Evolutionary conservation across 2,797 vertebrate species (phyloP), one percentile per base, ranked within the genome.

Genomic region (Kryptopterus vitreolus): DNA sequence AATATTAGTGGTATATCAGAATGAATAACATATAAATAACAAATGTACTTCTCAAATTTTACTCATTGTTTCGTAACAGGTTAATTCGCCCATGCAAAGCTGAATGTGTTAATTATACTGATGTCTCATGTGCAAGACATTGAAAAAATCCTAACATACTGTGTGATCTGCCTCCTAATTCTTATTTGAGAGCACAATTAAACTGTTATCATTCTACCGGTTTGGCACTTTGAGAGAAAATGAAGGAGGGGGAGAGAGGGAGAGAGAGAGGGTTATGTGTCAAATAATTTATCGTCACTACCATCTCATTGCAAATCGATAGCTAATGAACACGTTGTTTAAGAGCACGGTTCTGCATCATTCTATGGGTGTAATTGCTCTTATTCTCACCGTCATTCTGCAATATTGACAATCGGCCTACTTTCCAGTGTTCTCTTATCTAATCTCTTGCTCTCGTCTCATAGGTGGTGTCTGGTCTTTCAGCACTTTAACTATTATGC

Each of bases 111-210:
- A 12, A 48, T 7, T 18, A 16, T 18, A 3, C 43, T 11, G 26
- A 13, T 24, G 35, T 35, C 12, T 53, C 15, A 7, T 9, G 24
- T 1, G 38, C 38, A 59, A 57, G 58, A 50, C 35, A 76, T n/a
- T 69, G 8, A 63, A 50, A 80, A 79, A 82, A 87, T 76, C n/a
- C 78, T 73, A 75, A 26, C 55, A 58, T 62, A 52, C 16, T 76
- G 12, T 72, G 70, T 15, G 31, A 55, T 88, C 89, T 90, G 87
- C 71, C 86, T 84, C 86, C 87, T 87, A 89, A 91, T 90, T 92
- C 89, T 91, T 52, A 48, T 76, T 57, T 59, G 90, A 92, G 90
- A 91, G 81, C 76, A 90, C 31, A 22, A 69, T 88, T 92, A 88
- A 85, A 82, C 87, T 89, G 82, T 85, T 83, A 87, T 86, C 58